These are phyloP conservation scores for Oithona nana DNA, from an alignment of 2,888 invertebrate species.

Conservation along the genomic window DNA sequence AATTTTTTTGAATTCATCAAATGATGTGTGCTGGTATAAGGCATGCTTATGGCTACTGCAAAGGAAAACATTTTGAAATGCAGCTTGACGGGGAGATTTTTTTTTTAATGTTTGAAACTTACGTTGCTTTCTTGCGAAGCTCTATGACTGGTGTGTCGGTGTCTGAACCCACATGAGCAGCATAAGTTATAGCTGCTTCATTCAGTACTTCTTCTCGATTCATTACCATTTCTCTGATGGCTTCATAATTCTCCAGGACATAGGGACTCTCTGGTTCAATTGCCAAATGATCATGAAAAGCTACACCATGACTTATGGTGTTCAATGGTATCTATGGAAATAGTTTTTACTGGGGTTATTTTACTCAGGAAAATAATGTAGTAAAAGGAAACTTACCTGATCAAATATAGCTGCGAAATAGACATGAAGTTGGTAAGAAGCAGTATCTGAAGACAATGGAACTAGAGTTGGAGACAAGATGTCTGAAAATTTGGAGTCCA, in stretches of 20 bases:
- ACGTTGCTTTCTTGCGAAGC: background rate
- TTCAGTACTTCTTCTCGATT: background rate
- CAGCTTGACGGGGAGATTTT: background rate
- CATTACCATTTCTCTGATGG: background rate
- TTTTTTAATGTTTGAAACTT: background rate
- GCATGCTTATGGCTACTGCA: background rate
- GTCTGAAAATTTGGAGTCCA: background rate
- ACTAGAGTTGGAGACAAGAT: background rate
- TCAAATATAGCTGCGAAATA: constrained; percentile 3
- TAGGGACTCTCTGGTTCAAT: background rate
- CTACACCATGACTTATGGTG: constrained; percentile 2
- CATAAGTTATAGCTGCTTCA: background rate
- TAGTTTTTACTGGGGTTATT: background rate
- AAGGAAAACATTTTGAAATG: background rate
- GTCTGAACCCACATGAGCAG: background rate
- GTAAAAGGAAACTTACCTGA: background rate
- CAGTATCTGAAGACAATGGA: background rate
- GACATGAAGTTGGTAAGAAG: background rate
- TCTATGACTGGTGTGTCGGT: background rate
- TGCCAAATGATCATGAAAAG: constrained; percentile 1
- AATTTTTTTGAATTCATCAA: background rate
- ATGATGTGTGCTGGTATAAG: background rate
- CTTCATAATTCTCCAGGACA: background rate
- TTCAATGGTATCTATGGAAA: constrained; percentile 7
- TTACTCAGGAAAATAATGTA: background rate